Evolutionary conservation across 2,888 invertebrate species (phyloP).

Genomic region (Anagyrus pseudococci): DNA sequence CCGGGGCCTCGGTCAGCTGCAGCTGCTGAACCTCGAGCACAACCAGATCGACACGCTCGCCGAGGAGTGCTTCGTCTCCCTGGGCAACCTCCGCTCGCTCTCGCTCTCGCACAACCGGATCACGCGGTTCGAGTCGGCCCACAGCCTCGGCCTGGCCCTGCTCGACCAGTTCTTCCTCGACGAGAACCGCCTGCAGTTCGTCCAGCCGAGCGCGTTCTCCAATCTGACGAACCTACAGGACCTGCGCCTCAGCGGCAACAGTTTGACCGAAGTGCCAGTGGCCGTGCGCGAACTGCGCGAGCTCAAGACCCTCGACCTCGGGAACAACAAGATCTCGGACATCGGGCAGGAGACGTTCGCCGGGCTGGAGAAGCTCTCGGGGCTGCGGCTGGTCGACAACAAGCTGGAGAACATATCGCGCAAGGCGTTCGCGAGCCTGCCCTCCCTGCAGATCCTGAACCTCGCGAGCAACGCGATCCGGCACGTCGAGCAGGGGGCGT

Average conservation of each 20-base stretch:
- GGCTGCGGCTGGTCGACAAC: conserved; percentile 81
- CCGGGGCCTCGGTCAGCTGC: conserved; percentile 77
- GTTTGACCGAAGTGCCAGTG: conserved; percentile 73
- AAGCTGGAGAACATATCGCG: conserved; percentile 77
- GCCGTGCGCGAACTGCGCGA: conserved; percentile 74
- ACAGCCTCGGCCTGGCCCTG: conserved; percentile 77
- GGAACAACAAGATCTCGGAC: conserved; percentile 79
- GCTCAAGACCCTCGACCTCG: conserved; percentile 80
- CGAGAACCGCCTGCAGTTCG: conserved; percentile 73
- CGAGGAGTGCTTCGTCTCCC: conserved; percentile 76
- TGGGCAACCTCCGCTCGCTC: conserved; percentile 79
- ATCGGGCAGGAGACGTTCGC: conserved; percentile 76
- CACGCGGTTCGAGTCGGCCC: conserved; percentile 71
- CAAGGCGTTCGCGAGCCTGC: conserved; percentile 75
- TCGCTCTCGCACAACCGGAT: conserved; percentile 78
- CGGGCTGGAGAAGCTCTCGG: conserved; percentile 77
- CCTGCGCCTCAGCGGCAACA: conserved; percentile 77
- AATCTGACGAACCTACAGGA: conserved; percentile 78
- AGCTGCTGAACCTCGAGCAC: conserved; percentile 76
- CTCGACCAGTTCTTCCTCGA: conserved; percentile 78
- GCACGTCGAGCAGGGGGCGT: conserved; percentile 79
- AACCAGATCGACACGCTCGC: conserved; percentile 75
- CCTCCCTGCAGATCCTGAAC: conserved; percentile 79
- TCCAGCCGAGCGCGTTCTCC: conserved; percentile 75
- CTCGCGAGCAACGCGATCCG: conserved; percentile 80